Evolutionary conservation across 2,797 vertebrate species (phyloP), one percentile per base, ranked within the genome.

Genomic region (Ara ararauna): DNA sequence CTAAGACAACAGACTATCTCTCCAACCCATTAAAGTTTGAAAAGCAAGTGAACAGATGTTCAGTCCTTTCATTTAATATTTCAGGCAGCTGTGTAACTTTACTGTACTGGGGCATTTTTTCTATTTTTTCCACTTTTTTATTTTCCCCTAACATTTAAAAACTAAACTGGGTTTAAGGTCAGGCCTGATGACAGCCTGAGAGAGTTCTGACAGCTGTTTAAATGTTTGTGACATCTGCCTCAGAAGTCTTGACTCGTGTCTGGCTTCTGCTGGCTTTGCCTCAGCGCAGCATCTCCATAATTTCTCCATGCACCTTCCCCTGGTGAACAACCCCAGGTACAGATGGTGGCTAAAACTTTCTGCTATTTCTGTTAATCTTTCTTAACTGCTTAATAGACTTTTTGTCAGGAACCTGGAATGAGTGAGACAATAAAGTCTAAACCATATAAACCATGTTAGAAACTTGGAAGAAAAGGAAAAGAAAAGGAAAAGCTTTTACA

Each of bases 1-100:
- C 97, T 98, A 97, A 98, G 98, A 98, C 97, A 98, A 98, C 98
- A 98, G 96, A 97, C 96, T 93, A 85, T 97, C 95, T 97, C 94
- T 98, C 97, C 96, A 98, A 98, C 96, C 94, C 95, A 97, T 98
- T 98, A 98, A 98, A 97, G 92, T 97, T 92, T 97, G 98, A 98
- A 98, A 97, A 98, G 96, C 93, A 86, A 95, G 90, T 26, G 90
- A 98, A 96, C 98, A 98, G 98, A 98, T 98, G 98, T 98, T 98
- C 98, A 96, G 90, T 84, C 94, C 96, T 97, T 98, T 97, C 95
- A 97, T 98, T 98, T 98, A 97, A 98, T 98, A 98, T 98, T 98
- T 98, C 96, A 96, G 96, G 93, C 98, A 98, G 98, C 98, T 98
- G 98, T 94, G 90, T 97, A 98, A 97, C 80, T 91, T 97, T 75